phyloP scores from a whole-genome alignment of 1,140 invertebrate genomes.

The Physella acuta region DNA sequence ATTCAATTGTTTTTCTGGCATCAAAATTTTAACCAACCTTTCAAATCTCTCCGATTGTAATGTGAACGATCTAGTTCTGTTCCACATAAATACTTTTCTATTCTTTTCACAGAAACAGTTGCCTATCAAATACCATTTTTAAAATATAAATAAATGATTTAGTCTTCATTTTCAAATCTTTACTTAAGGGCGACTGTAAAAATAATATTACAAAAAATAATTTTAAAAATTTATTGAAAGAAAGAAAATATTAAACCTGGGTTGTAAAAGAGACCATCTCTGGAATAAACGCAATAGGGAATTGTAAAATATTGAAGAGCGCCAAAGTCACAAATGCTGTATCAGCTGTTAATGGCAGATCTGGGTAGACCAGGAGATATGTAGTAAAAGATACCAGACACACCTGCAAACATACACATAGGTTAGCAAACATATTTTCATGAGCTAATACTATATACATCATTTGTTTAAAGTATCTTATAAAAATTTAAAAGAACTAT shows the following conservation, averaged over 20 bases:
- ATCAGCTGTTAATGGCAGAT: constrained; percentile 70
- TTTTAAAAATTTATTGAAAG: too few relatives aligned
- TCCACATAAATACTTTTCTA: neutral
- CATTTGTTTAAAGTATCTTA: too few relatives aligned
- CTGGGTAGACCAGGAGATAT: constrained; percentile 14
- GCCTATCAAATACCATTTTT: too few relatives aligned
- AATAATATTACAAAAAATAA: too few relatives aligned
- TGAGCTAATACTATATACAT: too few relatives aligned
- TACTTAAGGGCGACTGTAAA: too few relatives aligned
- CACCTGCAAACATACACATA: neutral
- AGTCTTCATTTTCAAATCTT: too few relatives aligned
- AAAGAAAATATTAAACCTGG: too few relatives aligned
- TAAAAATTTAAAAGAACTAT: too few relatives aligned
- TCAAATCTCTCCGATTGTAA: neutral
- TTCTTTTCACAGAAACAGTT: constrained; percentile 1
- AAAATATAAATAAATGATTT: too few relatives aligned
- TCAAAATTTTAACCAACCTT: neutral
- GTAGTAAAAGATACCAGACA: neutral
- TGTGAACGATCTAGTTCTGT: constrained; percentile 1
- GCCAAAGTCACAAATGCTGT: constrained; percentile 92
- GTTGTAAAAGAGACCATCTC: constrained; percentile 62
- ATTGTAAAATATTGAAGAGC: constrained; percentile 94
- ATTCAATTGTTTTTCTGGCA: too few relatives aligned
- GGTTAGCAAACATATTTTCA: too few relatives aligned
- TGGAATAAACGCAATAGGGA: constrained; percentile 71